phyloP scores from a whole-genome alignment of 2,888 invertebrate species.

The Athripsodes cinereus region DNA sequence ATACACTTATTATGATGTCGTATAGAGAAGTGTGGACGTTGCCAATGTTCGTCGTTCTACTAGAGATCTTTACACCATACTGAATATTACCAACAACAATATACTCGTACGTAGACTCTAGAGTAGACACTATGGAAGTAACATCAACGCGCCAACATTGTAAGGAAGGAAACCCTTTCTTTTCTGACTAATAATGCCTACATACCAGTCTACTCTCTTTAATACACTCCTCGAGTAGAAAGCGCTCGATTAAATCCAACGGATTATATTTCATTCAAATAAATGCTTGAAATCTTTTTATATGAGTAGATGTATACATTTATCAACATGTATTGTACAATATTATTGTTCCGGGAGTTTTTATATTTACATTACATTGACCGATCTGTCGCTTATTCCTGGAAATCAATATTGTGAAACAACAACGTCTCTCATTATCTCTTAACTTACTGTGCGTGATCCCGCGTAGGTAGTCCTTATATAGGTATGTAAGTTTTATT shows the following conservation, averaged over 20 bases:
- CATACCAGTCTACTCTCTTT: not conserved
- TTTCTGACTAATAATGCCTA: not conserved
- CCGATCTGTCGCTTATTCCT: not conserved
- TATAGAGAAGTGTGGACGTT: not conserved
- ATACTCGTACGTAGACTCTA: not conserved
- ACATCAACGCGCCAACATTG: not conserved
- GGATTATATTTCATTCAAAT: too few relatives aligned
- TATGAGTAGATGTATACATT: too few relatives aligned
- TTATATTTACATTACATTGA: not conserved
- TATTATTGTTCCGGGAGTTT: slow-evolving; percentile 1
- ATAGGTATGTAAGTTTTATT: too few relatives aligned
- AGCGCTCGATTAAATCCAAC: not conserved
- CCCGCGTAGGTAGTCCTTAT: too few relatives aligned
- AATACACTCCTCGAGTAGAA: not conserved
- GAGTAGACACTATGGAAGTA: slow-evolving; percentile 1
- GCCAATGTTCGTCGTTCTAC: not conserved
- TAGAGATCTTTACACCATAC: not conserved
- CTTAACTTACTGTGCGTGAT: too few relatives aligned
- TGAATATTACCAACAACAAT: not conserved
- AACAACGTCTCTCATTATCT: not conserved
- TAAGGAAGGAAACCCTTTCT: not conserved
- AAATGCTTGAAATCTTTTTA: too few relatives aligned
- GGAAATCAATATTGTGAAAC: not conserved
- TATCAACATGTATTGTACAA: not conserved
- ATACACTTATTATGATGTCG: too few relatives aligned